A percentile compares a stretch with the other conserved stretches of the same genome.
These are phyloP conservation scores for Apotomis betuletana DNA, from an alignment of 2,888 invertebrate species.

Conservation along the genomic window DNA sequence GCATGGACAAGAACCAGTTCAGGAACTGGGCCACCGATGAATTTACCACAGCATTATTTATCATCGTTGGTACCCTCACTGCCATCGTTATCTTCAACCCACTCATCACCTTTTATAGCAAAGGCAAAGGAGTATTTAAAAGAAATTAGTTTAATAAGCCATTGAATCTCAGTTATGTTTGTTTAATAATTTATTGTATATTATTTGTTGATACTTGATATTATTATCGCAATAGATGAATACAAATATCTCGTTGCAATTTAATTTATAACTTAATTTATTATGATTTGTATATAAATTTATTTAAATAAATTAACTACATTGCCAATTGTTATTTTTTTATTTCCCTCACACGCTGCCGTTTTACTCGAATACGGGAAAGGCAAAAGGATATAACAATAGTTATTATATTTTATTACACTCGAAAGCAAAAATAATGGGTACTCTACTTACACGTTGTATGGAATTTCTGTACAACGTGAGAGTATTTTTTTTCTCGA, in stretches of 20 bases:
- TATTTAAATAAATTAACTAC: neutral
- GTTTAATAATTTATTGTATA: neutral
- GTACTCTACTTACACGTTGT: too few species aligned
- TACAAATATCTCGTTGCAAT: neutral
- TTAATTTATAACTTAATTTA: too few species aligned
- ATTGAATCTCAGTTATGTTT: constrained; percentile 12
- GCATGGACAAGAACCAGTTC: constrained; percentile 60
- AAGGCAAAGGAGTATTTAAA: constrained; percentile 43
- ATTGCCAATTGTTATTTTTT: neutral
- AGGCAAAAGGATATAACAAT: too few species aligned
- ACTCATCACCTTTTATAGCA: constrained; percentile 54
- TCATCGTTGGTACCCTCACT: constrained; percentile 52
- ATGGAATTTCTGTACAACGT: too few species aligned
- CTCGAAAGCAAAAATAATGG: too few species aligned
- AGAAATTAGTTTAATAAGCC: constrained; percentile 11
- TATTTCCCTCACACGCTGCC: neutral
- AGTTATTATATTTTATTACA: too few species aligned
- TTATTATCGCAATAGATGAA: neutral
- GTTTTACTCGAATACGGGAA: too few species aligned
- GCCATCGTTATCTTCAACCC: constrained; percentile 61
- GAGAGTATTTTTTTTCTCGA: too few species aligned
- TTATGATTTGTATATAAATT: neutral
- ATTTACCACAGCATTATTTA: constrained; percentile 54
- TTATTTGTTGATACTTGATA: neutral
- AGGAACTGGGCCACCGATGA: constrained; percentile 51